Evolutionary conservation across 2,113 vertebrate genomes (phyloP).

Genomic region (Macquaria australasica): DNA sequence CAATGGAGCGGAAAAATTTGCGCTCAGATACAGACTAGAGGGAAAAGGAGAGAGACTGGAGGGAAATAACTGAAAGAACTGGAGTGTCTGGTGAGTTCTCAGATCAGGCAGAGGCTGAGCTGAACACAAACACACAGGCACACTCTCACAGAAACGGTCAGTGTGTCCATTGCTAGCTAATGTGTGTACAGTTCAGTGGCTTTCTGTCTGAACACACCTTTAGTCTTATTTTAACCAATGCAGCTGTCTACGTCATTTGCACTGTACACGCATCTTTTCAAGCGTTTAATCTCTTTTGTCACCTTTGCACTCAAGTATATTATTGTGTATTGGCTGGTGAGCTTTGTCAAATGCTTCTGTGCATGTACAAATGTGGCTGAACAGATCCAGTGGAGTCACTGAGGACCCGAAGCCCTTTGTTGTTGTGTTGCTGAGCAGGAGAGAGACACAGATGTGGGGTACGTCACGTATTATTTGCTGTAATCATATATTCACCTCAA

Average conservation of each 20-base stretch:
- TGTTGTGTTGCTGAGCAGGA: background rate
- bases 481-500: slow-evolving; percentile 42
- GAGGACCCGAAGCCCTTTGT: background rate
- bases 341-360: background rate
- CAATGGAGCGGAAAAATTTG: too few relatives aligned
- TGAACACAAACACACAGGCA: too few relatives aligned
- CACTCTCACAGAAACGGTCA: too few relatives aligned
- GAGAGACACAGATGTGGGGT: background rate
- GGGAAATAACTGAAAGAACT: background rate
- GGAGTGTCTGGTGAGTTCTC: background rate
- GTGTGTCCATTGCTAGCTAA: background rate
- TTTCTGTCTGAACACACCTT: background rate
- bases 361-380: background rate
- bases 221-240: background rate
- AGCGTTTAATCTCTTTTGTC: background rate
- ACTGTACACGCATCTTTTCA: background rate
- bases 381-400: background rate
- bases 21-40: too few relatives aligned
- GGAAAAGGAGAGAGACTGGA: too few relatives aligned
- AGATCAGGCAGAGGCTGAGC: background rate
- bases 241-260: background rate
- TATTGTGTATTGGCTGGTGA: background rate
- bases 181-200: background rate
- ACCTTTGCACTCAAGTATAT: background rate
- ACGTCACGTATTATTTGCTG: slow-evolving; percentile 12